These are phyloP conservation scores for Agrilus mali DNA, from an alignment of 2,888 invertebrate species.

Conservation along the genomic window DNA sequence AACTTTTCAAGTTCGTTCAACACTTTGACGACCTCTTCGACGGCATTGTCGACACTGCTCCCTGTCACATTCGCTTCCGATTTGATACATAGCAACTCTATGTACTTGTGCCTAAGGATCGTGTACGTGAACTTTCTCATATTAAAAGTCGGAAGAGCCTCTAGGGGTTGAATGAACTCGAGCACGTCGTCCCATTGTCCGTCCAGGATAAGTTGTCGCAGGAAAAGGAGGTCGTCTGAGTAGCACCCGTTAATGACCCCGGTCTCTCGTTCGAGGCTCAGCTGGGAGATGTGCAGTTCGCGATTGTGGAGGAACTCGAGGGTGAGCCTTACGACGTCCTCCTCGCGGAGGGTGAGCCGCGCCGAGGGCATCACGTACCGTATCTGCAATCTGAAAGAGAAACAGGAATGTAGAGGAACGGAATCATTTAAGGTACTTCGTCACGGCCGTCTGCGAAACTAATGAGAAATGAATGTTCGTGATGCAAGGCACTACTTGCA, in stretches of 20 bases:
- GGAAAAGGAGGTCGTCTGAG: conserved; percentile 87
- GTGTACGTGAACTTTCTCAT: conserved; percentile 74
- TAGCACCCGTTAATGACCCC: conserved; percentile 89
- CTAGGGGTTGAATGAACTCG: conserved; percentile 90
- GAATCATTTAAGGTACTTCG: too few relatives aligned
- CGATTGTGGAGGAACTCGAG: conserved; percentile 81
- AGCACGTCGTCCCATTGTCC: conserved; percentile 97
- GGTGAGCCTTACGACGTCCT: conserved; percentile 75
- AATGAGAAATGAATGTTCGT: too few relatives aligned
- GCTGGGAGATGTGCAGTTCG: conserved; percentile 81
- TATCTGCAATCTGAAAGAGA: conserved; percentile 31
- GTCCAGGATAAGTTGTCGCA: conserved; percentile 88
- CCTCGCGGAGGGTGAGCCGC: conserved; percentile 73
- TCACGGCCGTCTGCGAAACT: too few relatives aligned
- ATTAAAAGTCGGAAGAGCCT: conserved; percentile 70
- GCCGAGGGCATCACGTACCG: conserved; percentile 64
- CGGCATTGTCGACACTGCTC: conserved; percentile 80
- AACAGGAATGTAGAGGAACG: conserved; percentile 5
- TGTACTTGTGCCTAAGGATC: conserved; percentile 84
- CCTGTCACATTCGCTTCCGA: conserved; percentile 74
- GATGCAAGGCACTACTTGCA: too few relatives aligned
- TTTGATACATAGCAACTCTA: conserved; percentile 86
- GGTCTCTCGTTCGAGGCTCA: conserved; percentile 87
- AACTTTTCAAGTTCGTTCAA: conserved; percentile 79
- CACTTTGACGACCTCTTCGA: conserved; percentile 88